phyloP scores from a whole-genome alignment of 2,888 invertebrate genomes.

The Chymomyza caudatula region DNA sequence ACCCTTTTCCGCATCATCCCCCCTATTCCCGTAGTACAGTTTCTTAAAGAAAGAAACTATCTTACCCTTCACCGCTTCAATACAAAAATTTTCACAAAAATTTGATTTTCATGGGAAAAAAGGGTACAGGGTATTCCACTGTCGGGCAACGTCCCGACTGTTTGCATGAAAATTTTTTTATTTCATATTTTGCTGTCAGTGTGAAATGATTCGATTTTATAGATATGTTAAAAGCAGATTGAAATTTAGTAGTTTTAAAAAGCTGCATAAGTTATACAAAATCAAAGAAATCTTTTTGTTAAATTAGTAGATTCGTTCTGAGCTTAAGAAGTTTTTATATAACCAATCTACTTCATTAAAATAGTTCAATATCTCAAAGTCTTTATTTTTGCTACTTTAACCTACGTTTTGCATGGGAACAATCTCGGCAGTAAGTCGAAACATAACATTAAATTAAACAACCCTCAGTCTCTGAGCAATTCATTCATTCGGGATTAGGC shows the following conservation, averaged over 20 bases:
- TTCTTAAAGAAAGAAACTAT: too few species aligned
- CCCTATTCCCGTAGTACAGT: too few species aligned
- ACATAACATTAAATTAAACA: neutral
- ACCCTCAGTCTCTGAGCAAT: constrained; percentile 48
- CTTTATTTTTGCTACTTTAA: neutral
- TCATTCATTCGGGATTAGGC: constrained; percentile 65
- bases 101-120: too few species aligned
- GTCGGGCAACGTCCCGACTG: too few species aligned
- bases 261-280: constrained; percentile 4
- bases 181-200: constrained; percentile 70
- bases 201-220: constrained; percentile 66
- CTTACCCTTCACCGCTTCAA: too few species aligned
- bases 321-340: neutral
- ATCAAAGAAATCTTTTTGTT: too few species aligned
- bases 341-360: neutral
- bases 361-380: neutral
- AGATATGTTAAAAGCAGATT: constrained; percentile 42
- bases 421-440: neutral
- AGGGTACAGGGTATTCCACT: too few species aligned
- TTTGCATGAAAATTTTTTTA: constrained; percentile 57
- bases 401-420: neutral
- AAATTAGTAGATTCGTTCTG: neutral
- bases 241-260: constrained; percentile 45
- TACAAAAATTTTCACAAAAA: too few species aligned
- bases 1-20: too few species aligned